These are phyloP conservation scores for Euleptes europaea DNA, from an alignment of 2,113 vertebrate genomes.

Conservation along the genomic window DNA sequence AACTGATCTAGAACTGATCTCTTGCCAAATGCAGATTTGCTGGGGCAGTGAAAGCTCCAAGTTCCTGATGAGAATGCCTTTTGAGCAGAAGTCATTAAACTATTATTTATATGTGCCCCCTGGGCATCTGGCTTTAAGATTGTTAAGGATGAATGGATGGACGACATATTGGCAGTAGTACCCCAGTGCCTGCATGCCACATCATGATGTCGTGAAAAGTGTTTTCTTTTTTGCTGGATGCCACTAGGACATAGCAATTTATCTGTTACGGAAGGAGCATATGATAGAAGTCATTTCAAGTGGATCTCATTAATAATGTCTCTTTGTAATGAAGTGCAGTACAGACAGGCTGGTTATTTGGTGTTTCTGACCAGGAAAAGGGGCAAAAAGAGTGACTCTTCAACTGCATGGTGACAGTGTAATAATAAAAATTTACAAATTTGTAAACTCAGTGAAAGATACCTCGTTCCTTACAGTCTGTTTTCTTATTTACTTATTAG, in stretches of 20 bases:
- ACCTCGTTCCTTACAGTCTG: no score
- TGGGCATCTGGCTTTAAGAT: accelerated
- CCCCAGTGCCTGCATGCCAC: neutral
- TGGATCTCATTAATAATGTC: neutral
- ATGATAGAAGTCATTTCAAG: neutral
- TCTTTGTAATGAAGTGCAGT: neutral
- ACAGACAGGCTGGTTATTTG: neutral
- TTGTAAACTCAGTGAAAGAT: no score
- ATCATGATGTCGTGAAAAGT: no score
- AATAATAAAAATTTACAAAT: no score
- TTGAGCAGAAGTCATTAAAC: slow-evolving; percentile 4
- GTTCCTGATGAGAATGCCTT: slow-evolving; percentile 18
- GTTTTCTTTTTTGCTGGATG: neutral
- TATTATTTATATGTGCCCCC: neutral
- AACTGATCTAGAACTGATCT: neutral
- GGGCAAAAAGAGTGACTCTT: neutral
- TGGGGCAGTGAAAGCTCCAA: slow-evolving; percentile 10
- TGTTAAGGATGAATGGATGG: neutral
- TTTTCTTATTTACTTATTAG: no score
- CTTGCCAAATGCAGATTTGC: slow-evolving; percentile 4
- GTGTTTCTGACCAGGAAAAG: neutral
- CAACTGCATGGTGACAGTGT: neutral
- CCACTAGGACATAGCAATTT: neutral
- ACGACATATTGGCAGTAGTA: neutral
- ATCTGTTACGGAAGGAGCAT: neutral